Evolutionary conservation across 2,113 vertebrate genomes (phyloP), one percentile per base, ranked within the genome.

Genomic region (Pogonocichla stellata): DNA sequence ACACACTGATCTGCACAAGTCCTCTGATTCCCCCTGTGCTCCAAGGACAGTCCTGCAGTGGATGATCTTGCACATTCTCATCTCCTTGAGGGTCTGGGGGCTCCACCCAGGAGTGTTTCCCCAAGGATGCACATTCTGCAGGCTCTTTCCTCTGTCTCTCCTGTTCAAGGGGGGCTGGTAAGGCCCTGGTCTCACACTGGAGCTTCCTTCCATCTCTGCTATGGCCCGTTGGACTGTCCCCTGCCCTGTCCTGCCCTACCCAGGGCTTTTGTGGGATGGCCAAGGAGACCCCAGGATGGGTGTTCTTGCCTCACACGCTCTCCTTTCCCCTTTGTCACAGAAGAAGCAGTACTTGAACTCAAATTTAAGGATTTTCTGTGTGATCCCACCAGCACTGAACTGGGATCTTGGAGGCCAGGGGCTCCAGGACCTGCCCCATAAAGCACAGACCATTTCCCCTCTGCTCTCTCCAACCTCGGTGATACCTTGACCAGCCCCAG

Each of bases 291-390:
- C 29, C 4, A 2, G 60, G 50, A 73, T n/a, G 28, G 25, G 12
- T 69, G 20, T 48, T 66, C 24, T 65, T 84, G 45, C 71, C 64
- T 91, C 73, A 22, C 11, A 4, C 7, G 3, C 18, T 77, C 57
- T 64, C 45, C 36, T 66, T 85, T 80, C 36, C 61, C 14, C 6
- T 70, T 66, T 84, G 45, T 50, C 53, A 42, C 53, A 45, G 86
- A 95, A 92, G 91, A 29, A 95, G 62, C 65, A 86, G 57, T 3
- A 1, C 69, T 87, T 86, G 81, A 89, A 95, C 78, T 93, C 36
- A 23, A 29, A 70, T 75, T 42, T 62, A 84, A 47, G 71, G 66
- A 66, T 64, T 92, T 86, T 88, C 48, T 60, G 0, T 2, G 13
- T 84, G 72, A 65, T 85, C 85, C 75, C n/a, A 42, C 40, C 47